Percentiles rank a stretch among this genome's conserved stretches.
phyloP scores from a whole-genome alignment of 2,113 vertebrate species.

The Psilopsiagon aymara region DNA sequence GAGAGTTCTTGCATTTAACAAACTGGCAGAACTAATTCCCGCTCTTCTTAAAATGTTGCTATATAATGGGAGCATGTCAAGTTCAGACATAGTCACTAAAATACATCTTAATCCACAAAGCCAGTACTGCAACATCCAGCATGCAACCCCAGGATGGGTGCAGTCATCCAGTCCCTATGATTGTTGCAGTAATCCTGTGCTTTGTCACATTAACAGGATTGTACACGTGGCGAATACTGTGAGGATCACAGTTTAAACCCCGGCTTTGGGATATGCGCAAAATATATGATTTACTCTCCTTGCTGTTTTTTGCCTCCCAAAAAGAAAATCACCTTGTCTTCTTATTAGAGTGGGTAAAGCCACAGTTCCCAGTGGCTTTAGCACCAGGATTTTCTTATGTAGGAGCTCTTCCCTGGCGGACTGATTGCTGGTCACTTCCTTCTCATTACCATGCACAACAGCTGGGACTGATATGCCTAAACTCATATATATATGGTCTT shows the following conservation, averaged over 20 bases:
- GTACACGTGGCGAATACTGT: neutral
- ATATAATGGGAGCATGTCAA: fast-evolving
- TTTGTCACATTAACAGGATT: neutral
- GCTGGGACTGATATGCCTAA: neutral
- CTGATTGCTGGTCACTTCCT: neutral
- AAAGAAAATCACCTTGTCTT: neutral
- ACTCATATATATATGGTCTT: neutral
- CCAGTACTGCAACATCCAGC: neutral
- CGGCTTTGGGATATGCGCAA: neutral
- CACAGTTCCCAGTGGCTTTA: neutral
- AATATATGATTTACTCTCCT: neutral
- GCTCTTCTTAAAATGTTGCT: neutral
- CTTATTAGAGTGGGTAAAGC: neutral
- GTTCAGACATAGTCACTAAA: neutral
- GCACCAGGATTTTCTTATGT: neutral
- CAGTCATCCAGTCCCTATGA: neutral
- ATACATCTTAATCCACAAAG: neutral
- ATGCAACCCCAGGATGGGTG: fast-evolving
- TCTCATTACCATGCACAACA: neutral
- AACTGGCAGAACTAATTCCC: neutral
- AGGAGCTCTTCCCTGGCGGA: neutral
- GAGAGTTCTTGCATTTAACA: neutral
- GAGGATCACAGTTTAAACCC: neutral
- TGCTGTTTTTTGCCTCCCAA: neutral
- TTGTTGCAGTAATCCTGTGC: neutral